Evolutionary conservation across 2,113 vertebrate species (phyloP), one percentile per base, ranked within the genome.

Genomic region (Urocitellus parryii): DNA sequence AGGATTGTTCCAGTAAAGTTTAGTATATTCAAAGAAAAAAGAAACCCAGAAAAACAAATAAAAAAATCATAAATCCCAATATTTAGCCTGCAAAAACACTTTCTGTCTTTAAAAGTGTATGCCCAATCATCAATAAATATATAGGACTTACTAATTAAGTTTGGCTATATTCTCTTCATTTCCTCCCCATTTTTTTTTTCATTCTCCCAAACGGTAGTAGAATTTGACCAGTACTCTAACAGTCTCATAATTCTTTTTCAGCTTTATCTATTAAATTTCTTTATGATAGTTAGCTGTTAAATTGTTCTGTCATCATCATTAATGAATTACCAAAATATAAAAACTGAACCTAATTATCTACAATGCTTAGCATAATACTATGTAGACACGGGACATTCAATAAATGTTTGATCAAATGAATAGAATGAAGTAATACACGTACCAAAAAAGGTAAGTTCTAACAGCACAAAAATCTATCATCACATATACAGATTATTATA

Each of bases 81-180:
- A 80, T 12, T 58, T 24, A 83, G 24, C 20, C 29, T 87, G 27
- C 14, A 95, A 1, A n/a, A 90, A 34, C 8, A 53, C 63, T 94
- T 90, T 32, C 84, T n/a, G 72, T 58, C 29, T 95, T 84, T 89
- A 61, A 82, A 74, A 67, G 56, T 17, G 70, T 81, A 76, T 37
- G 20, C 3, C 72, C 72, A 80, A 32, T 39, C 45, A 91, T 63
- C 32, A 85, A 74, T 88, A 90, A 63, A 88, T 20, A 53, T 2
- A 45, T 25, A 73, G 1, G 14, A 9, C 37, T 20, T 17, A 20
- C 48, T 58, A 63, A 78, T 29, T 94, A 67, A 73, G 68, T 68
- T 58, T 88, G 76, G 18, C 32, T 70, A 63, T 78, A 77, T 78
- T 94, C 12, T 89, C 39, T 9, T 79, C 74, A 16, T 37, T 37